Evolutionary conservation across 2,797 vertebrate genomes (phyloP), one percentile per base, ranked within the genome.

Genomic region (Sebastes reedi): DNA sequence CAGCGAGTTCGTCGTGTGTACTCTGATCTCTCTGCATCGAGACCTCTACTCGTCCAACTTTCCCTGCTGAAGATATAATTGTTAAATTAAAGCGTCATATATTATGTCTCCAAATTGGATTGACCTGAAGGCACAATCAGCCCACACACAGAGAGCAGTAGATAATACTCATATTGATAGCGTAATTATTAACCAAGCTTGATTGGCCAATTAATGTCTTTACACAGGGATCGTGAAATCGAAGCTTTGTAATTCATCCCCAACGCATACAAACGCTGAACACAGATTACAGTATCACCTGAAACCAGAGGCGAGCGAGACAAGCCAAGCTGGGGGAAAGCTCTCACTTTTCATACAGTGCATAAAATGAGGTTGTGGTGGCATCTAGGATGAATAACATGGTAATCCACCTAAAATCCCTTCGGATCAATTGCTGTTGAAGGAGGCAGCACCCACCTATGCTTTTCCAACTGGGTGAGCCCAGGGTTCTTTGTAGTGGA

Each of bases 361-460:
- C 78, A 83, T 73, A 83, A 85, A 85, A 90, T 71, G 32, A 82
- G 79, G 67, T 64, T 61, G 66, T 50, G 68, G 86, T 85, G 82
- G 73, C 73, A 82, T 76, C 30, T 14, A 56, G 69, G 72, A 79
- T 59, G 70, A 87, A 86, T 80, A 89, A 77, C 66, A 78, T 25
- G 32, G 42, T 85, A 89, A 91, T 88, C 80, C 73, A 75, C 50
- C 62, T 42, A 62, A 91, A 92, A 89, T 88, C 83, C 85, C 73
- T 54, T 8, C 14, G 60, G 83, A 91, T 83, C 80, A 76, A 29
- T 80, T 73, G 24, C 62, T 79, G 64, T 70, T 72, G 65, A 83
- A 80, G 67, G 39, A 84, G 73, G 68, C 75, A 75, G 80, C 77
- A 18, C 58, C 67, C 75, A 82, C 67, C 71, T 68, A 50, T 79